Evolutionary conservation across 2,888 invertebrate species (phyloP), one percentile per base, ranked within the genome.

Genomic region (Tipula confusa): DNA sequence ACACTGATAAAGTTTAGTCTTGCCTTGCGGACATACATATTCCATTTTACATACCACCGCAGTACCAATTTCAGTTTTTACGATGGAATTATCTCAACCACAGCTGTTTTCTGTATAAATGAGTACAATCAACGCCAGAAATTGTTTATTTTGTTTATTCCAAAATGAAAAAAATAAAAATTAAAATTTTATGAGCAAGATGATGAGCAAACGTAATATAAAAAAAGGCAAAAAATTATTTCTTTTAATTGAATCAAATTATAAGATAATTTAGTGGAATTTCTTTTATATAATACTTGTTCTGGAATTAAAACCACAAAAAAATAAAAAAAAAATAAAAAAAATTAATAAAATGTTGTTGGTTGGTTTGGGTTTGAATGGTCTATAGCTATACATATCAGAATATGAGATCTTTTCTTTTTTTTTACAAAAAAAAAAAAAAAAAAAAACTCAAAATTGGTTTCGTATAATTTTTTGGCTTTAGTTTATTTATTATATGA

Each of bases 161-260:
- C 64, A 9, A 64, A 48, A 64, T 64, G n/a, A n/a, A 24, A 9
- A 24, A 24, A 64, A 18, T 24, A 43, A 43, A 43, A 43, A n/a
- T n/a, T n/a, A n/a, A n/a, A n/a, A n/a, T n/a, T n/a, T n/a, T n/a
- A n/a, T n/a, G n/a, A n/a, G n/a, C n/a, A n/a, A n/a, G 64, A 64
- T 64, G 24, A 24, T 64, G 64, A 18, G 24, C 64, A 64, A 24
- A 43, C 43, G 15, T 11, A 43, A 15, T 11, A 4, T 43, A 15
- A 15, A 9, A 7, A 6, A 48, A 64, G n/a, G n/a, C n/a, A n/a
- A n/a, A 64, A 18, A 64, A 64, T 24, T 24, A 64, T 64, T 64
- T 64, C 64, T 1, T 64, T 64, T 64, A 64, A 64, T 64, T 64
- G 64, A 64, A 64, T 64, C 64, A 64, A 64, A 64, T 64, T 64